phyloP scores from a whole-genome alignment of 1,140 invertebrate genomes.

The Bemisia tabaci region DNA sequence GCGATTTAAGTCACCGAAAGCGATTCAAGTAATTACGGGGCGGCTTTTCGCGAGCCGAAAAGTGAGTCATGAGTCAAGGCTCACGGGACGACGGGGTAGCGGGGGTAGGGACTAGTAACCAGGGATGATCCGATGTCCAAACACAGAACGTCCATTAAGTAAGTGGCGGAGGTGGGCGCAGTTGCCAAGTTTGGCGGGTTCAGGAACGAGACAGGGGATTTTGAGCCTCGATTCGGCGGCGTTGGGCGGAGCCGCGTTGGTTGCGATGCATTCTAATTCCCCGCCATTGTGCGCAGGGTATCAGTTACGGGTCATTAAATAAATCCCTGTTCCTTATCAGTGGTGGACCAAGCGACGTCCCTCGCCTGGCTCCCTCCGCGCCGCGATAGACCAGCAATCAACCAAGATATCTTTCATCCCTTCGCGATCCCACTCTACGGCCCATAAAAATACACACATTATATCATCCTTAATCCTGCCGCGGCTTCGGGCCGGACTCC shows the following conservation, averaged over 20 bases:
- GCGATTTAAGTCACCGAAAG: neutral
- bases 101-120: slow-evolving; percentile 1
- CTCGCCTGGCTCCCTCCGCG: neutral
- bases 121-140: neutral
- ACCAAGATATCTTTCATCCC: slow-evolving; percentile 19
- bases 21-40: neutral
- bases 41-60: slow-evolving; percentile 2
- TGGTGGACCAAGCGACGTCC: neutral
- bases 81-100: neutral
- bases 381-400: neutral
- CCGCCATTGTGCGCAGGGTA: neutral
- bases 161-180: slow-evolving; percentile 5
- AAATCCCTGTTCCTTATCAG: neutral
- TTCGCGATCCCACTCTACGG: slow-evolving; percentile 24
- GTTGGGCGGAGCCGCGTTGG: slow-evolving; percentile 2
- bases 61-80: neutral
- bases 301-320: neutral
- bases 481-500: too few relatives aligned
- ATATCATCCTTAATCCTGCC: too few relatives aligned
- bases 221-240: too few relatives aligned
- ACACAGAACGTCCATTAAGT: neutral
- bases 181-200: too few relatives aligned
- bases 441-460: too few relatives aligned
- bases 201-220: too few relatives aligned
- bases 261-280: neutral